Base-by-base conservation (phyloP, 2,113 vertebrate species). In the Galemys pyrenaicus region DNA sequence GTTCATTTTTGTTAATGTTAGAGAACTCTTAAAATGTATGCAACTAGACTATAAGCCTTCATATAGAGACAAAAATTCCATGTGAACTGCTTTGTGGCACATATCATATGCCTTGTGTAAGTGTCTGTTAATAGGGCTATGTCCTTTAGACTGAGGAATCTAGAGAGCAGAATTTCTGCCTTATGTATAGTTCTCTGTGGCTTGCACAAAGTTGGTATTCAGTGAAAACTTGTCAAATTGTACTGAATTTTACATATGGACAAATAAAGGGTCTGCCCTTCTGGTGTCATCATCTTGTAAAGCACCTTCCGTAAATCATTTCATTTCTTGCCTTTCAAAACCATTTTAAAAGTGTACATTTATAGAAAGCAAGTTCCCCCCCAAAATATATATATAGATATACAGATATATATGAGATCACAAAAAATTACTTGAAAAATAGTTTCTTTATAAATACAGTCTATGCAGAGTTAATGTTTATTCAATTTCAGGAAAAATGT, bases 241-340 rank as follows among this genome's bases (percentile, higher is more conserved):
- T 28, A 80, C 32, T 32, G 9, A 80, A 86, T 35, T 17, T 26
- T 60, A 60, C 9, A 82, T 32, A 79, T 81, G 32, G 37, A 87
- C 9, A 87, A 64, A 46, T 30, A 44, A 84, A 60, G 51, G 51
- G 60, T 67, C 37, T 91, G 17, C 12, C 51, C 68, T n/a, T 54
- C 30, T 46, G 32, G 44, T 68, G 26, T 90, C 62, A 82, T 94
- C 28, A 11, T 60, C 64, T 70, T 85, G 12, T 28, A 91, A 90
- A 89, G 24, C 11, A 70, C 6, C 32, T 79, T 35, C 79, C 89
- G 60, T 90, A 85, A 92, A 85, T 79, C 67, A 84, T n/a, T 75
- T 75, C 15, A 1, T 64, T 81, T 95, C 67, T 51, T 92, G 77
- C 46, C 41, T 94, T 95, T 94, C 30, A 73, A 77, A 92, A 85